Evolutionary conservation across 2,113 vertebrate genomes (phyloP).

Genomic region (Laticauda laticaudata): DNA sequence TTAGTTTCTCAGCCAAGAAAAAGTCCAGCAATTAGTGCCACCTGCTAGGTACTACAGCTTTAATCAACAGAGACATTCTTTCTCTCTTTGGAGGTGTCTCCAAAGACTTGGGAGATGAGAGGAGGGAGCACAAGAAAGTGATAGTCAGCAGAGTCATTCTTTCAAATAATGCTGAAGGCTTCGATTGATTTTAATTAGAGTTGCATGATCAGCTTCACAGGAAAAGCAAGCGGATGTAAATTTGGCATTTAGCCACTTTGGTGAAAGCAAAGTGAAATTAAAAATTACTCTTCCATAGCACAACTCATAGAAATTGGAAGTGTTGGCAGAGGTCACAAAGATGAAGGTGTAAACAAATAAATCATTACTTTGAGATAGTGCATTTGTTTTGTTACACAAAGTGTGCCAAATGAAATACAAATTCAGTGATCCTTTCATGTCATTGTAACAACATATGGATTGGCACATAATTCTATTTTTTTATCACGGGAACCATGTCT

Average conservation of each 20-base stretch:
- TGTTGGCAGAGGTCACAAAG: constrained; percentile 7
- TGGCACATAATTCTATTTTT: not conserved
- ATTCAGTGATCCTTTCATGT: not conserved
- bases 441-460: not conserved
- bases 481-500: not conserved
- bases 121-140: not conserved
- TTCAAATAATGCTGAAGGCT: constrained; percentile 56
- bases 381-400: constrained; percentile 14
- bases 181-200: constrained; percentile 67
- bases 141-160: constrained; percentile 43
- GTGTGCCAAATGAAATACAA: not conserved
- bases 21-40: not conserved
- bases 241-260: constrained; percentile 49
- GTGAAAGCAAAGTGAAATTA: constrained; percentile 34
- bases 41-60: constrained; percentile 14
- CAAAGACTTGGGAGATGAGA: not conserved
- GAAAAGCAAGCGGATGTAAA: constrained; percentile 37
- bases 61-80: not conserved
- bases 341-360: constrained; percentile 3
- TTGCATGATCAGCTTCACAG: constrained; percentile 50
- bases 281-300: constrained; percentile 21
- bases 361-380: not conserved
- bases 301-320: not conserved
- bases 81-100: constrained; percentile 23
- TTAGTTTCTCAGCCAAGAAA: not conserved